Percentiles rank a stretch among this genome's conserved stretches.
Conservation (phyloP, 2,888 invertebrate species). For the Spisula subtruncata region DNA sequence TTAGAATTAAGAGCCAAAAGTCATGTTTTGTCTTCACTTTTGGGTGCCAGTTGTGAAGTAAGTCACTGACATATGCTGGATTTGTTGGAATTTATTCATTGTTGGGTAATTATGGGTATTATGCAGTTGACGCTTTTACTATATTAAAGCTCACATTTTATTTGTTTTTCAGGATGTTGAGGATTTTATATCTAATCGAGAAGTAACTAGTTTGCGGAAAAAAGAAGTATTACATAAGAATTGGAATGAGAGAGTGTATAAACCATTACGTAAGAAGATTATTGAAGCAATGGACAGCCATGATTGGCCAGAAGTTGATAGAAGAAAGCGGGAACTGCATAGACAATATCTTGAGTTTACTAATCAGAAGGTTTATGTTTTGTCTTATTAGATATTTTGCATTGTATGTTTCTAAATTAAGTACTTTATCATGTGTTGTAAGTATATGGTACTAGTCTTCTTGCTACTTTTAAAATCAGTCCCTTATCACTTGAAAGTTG, state of each 20-base stretch:
- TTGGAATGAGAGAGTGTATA: constrained; percentile 86
- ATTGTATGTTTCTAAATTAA: no score
- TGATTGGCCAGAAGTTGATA: constrained; percentile 81
- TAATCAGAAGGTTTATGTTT: constrained; percentile 83
- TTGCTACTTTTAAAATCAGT: no score
- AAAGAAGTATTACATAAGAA: constrained; percentile 86
- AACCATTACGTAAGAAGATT: constrained; percentile 85
- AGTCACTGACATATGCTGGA: no score
- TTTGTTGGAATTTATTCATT: no score
- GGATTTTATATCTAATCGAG: constrained; percentile 76
- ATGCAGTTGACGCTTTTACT: no score
- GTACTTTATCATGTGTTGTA: no score
- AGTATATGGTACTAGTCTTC: no score
- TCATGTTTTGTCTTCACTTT: no score
- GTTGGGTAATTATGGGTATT: no score
- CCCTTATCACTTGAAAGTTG: no score
- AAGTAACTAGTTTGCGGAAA: constrained; percentile 81
- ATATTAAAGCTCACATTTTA: not conserved
- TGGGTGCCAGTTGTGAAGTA: no score
- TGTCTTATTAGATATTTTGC: not conserved
- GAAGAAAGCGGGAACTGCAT: constrained; percentile 84
- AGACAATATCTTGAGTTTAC: constrained; percentile 86
- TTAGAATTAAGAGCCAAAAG: no score
- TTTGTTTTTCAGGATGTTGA: constrained; percentile 79
- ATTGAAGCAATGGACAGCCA: constrained; percentile 82